Conservation (phyloP, 2,888 invertebrate genomes). For the Girardia tigrina region DNA sequence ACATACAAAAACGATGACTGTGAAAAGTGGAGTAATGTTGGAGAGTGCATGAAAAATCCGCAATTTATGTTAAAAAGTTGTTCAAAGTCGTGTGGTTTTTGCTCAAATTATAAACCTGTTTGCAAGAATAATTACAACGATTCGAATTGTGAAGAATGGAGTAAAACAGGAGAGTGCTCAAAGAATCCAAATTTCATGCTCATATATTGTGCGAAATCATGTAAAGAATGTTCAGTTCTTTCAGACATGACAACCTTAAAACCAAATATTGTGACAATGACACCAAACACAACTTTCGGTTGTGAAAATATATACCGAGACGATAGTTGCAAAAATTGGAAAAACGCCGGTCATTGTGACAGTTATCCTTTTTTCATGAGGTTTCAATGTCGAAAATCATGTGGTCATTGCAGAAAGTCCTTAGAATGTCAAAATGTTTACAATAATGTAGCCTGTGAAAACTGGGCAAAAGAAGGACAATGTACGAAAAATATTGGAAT, state of each 20-base stretch:
- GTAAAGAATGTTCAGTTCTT: neutral
- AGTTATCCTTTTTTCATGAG: neutral
- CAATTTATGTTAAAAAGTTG: constrained; percentile 16
- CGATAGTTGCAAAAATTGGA: neutral
- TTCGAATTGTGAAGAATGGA: neutral
- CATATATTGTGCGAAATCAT: neutral
- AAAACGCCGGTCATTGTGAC: neutral
- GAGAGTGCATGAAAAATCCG: constrained; percentile 19
- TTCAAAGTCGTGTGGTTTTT: constrained; percentile 6
- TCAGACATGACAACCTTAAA: too few species aligned
- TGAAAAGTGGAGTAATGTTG: neutral
- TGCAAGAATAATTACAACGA: neutral
- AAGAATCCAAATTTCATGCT: constrained; percentile 21
- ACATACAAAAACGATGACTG: neutral
- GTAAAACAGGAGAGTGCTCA: neutral
- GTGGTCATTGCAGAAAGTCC: neutral
- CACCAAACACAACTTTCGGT: too few species aligned
- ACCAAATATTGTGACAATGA: neutral
- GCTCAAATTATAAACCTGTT: neutral
- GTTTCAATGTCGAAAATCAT: neutral
- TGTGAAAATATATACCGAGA: neutral
- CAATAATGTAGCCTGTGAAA: neutral
- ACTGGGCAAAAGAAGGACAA: constrained; percentile 26
- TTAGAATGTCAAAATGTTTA: constrained; percentile 24
- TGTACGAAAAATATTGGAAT: constrained; percentile 1